A percentile compares a stretch with the other conserved stretches of the same genome.
Conservation (phyloP, 1,140 invertebrate genomes). For the Steinernema feltiae region DNA sequence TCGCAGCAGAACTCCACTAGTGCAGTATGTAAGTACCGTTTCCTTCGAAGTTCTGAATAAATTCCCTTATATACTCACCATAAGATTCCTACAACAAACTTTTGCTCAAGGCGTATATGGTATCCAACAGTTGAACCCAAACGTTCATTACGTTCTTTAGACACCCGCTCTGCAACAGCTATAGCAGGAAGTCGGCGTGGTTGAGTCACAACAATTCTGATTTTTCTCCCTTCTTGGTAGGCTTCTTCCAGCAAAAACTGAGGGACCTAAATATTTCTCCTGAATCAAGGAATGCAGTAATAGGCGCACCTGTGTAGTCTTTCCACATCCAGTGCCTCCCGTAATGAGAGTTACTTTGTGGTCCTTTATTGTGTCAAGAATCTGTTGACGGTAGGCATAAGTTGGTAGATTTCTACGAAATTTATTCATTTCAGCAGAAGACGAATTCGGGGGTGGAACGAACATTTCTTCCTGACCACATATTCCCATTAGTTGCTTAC, state of each 20-base stretch:
- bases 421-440: slow-evolving; percentile 60
- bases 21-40: slow-evolving; percentile 81
- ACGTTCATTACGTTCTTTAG: slow-evolving; percentile 77
- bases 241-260: slow-evolving; percentile 81
- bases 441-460: slow-evolving; percentile 62
- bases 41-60: slow-evolving; percentile 68
- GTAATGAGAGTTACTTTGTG: slow-evolving; percentile 76
- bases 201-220: slow-evolving; percentile 84
- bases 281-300: slow-evolving; percentile 16
- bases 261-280: slow-evolving; percentile 66
- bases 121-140: slow-evolving; percentile 84
- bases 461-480: slow-evolving; percentile 61
- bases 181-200: slow-evolving; percentile 83
- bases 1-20: slow-evolving; percentile 78
- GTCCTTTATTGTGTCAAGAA: slow-evolving; percentile 70
- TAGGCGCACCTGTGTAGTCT: slow-evolving; percentile 73
- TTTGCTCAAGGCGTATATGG: slow-evolving; percentile 76
- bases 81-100: slow-evolving; percentile 46
- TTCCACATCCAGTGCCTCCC: slow-evolving; percentile 80
- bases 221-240: slow-evolving; percentile 65
- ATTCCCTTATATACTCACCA: slow-evolving; percentile 17
- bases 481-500: not conserved
- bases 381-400: slow-evolving; percentile 61
- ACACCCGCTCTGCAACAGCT: slow-evolving; percentile 72
- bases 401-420: slow-evolving; percentile 66